These are phyloP conservation scores for Cydia strobilella DNA, from an alignment of 1,140 invertebrate species.

Conservation along the genomic window DNA sequence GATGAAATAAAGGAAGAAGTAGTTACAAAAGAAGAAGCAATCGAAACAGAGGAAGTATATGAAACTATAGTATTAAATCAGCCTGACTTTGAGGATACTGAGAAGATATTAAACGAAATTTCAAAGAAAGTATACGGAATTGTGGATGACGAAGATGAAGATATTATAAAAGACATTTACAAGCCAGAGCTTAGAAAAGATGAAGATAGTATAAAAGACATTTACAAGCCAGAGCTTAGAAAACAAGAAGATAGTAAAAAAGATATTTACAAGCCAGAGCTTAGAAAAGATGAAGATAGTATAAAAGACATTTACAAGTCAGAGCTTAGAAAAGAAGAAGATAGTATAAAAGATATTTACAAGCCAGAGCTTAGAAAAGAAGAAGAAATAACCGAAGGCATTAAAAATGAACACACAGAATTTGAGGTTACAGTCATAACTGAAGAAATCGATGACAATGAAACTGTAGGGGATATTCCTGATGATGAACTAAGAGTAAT, in stretches of 20 bases:
- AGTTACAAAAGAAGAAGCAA: constrained; percentile 31
- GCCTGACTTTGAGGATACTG: constrained; percentile 34
- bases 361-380: neutral
- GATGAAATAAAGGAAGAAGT: constrained; percentile 44
- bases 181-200: no score
- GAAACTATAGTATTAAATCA: neutral
- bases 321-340: neutral
- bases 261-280: no score
- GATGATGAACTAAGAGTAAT: neutral
- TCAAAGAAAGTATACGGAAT: constrained; percentile 14
- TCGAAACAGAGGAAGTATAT: constrained; percentile 17
- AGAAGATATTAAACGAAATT: constrained; percentile 34
- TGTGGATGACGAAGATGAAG: neutral
- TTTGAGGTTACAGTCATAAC: neutral
- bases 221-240: neutral
- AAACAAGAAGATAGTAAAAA: constrained; percentile 20
- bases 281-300: no score
- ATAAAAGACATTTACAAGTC: neutral
- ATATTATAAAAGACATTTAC: no score
- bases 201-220: neutral
- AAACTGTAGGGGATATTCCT: neutral
- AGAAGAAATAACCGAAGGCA: constrained; percentile 10
- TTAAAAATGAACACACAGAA: constrained; percentile 26
- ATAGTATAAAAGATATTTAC: neutral
- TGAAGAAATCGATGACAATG: constrained; percentile 11